phyloP scores from a whole-genome alignment of 2,797 vertebrate species.

The Adrianichthys oophorus region DNA sequence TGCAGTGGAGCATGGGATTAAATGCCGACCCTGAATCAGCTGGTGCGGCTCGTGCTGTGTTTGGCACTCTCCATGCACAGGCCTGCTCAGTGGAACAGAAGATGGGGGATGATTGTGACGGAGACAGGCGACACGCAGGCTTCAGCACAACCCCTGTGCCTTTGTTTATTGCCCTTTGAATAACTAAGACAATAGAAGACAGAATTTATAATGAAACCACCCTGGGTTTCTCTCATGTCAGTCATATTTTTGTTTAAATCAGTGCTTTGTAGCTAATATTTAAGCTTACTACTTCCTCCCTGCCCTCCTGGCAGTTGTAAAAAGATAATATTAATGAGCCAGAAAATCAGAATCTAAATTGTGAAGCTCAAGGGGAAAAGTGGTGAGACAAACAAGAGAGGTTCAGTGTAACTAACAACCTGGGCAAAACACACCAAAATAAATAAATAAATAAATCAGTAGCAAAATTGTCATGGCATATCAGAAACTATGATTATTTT shows the following conservation, averaged over 20 bases:
- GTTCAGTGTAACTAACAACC: constrained; percentile 22
- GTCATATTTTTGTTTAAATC: constrained; percentile 22
- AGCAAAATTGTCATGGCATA: constrained; percentile 4
- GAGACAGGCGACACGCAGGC: constrained; percentile 16
- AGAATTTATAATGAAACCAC: constrained; percentile 6
- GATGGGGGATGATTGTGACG: constrained; percentile 44
- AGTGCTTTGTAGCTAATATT: constrained; percentile 31
- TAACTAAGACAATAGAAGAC: constrained; percentile 12
- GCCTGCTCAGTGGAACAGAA: constrained; percentile 53
- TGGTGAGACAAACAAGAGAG: constrained; percentile 15
- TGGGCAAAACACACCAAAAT: constrained; percentile 14
- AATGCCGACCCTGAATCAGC: constrained; percentile 61
- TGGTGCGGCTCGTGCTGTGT: constrained; percentile 47
- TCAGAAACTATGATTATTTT: not conserved
- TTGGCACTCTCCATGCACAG: constrained; percentile 39
- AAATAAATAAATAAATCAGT: not conserved
- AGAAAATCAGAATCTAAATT: constrained; percentile 34
- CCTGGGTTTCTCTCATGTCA: constrained; percentile 21
- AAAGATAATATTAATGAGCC: constrained; percentile 2
- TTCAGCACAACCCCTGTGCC: not conserved
- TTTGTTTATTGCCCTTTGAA: constrained; percentile 17
- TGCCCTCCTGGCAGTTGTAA: constrained; percentile 30
- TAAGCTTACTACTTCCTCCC: constrained; percentile 7
- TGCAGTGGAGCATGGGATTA: constrained; percentile 57
- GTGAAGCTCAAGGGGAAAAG: constrained; percentile 18